phyloP scores from a whole-genome alignment of 2,888 invertebrate species.

The Toxonevra muliebris region DNA sequence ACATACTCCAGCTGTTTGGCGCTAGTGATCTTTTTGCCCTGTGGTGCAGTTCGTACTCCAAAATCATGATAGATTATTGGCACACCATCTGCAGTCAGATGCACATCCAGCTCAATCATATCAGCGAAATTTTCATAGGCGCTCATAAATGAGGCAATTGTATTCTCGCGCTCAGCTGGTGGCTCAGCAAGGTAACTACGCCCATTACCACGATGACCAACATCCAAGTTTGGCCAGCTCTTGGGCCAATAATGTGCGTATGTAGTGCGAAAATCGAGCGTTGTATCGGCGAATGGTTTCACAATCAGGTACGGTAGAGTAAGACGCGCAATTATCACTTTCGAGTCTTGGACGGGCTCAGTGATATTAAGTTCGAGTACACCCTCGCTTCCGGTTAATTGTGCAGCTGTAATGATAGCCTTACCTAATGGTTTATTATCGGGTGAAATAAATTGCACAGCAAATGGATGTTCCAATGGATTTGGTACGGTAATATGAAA shows the following conservation, averaged over 20 bases:
- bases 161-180: slow-evolving; percentile 85
- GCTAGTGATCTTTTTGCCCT: slow-evolving; percentile 70
- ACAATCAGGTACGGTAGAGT: slow-evolving; percentile 70
- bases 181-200: slow-evolving; percentile 80
- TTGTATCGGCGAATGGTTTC: slow-evolving; percentile 51
- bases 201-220: slow-evolving; percentile 95
- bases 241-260: slow-evolving; percentile 88
- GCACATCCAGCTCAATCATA: slow-evolving; percentile 98
- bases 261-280: slow-evolving; percentile 80
- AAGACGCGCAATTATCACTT: slow-evolving; percentile 81
- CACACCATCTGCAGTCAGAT: slow-evolving; percentile 92
- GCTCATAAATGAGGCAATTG: slow-evolving; percentile 90
- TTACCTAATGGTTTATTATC: slow-evolving; percentile 77
- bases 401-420: slow-evolving; percentile 82
- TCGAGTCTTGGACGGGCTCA: slow-evolving; percentile 69
- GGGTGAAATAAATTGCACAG: slow-evolving; percentile 45
- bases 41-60: slow-evolving; percentile 79
- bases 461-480: slow-evolving; percentile 43
- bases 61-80: slow-evolving; percentile 98
- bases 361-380: slow-evolving; percentile 78
- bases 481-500: slow-evolving; percentile 57
- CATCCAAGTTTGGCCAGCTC: slow-evolving; percentile 85
- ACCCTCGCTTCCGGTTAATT: slow-evolving; percentile 80
- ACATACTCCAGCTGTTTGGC: slow-evolving; percentile 87
- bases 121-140: slow-evolving; percentile 94